Percentiles rank a stretch among this genome's conserved stretches.
Evolutionary conservation across 2,113 vertebrate species (phyloP).

Genomic region (Campylorhamphus procurvoides): DNA sequence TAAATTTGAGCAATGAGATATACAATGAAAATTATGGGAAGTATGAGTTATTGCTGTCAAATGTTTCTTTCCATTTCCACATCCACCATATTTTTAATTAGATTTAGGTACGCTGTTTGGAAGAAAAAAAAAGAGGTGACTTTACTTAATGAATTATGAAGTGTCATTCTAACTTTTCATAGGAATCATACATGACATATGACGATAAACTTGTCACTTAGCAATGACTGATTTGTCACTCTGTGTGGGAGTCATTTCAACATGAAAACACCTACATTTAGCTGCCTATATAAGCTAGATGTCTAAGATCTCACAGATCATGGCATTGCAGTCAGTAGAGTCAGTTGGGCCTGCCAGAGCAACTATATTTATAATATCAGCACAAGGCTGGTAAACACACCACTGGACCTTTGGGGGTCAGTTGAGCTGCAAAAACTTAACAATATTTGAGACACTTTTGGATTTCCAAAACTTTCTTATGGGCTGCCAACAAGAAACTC

Average conservation of each 20-base stretch:
- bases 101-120: neutral
- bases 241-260: neutral
- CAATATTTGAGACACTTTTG: neutral
- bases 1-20: neutral
- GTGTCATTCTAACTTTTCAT: neutral
- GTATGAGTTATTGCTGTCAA: neutral
- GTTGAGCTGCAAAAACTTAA: neutral
- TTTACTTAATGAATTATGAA: conserved; percentile 36
- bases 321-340: neutral
- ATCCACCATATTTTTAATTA: neutral
- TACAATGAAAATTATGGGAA: neutral
- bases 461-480: neutral
- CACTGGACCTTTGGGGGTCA: neutral
- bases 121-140: neutral
- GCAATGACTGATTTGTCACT: neutral
- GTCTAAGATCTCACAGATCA: neutral
- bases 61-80: neutral
- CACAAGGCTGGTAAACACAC: neutral
- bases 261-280: neutral
- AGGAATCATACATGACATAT: neutral
- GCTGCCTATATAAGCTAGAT: neutral
- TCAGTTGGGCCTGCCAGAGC: neutral
- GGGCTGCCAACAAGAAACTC: neutral
- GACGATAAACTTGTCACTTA: conserved; percentile 4
- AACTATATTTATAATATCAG: neutral